phyloP scores from a whole-genome alignment of 2,888 invertebrate genomes.

The Cryptops parisi region DNA sequence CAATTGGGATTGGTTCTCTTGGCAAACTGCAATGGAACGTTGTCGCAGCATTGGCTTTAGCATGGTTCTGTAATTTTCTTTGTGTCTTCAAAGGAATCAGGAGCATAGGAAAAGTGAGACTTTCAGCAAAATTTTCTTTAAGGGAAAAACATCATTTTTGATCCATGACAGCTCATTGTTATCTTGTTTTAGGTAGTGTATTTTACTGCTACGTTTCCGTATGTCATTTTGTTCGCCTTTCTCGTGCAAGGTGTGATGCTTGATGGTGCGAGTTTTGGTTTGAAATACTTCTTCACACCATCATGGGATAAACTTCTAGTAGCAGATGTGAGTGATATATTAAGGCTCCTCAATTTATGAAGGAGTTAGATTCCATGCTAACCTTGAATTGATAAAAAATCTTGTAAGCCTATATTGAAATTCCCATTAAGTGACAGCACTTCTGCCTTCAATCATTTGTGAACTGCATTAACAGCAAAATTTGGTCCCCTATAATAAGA shows the following conservation, averaged over 20 bases:
- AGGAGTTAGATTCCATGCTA: too few species aligned
- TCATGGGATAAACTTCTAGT: conserved; percentile 25
- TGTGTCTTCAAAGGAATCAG: conserved; percentile 28
- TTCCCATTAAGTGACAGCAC: too few species aligned
- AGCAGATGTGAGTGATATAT: too few species aligned
- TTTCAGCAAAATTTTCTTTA: too few species aligned
- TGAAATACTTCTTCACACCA: conserved; percentile 26
- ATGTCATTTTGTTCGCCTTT: conserved; percentile 24
- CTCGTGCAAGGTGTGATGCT: conserved; percentile 24
- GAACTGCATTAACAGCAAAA: too few species aligned
- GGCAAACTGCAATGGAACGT: conserved; percentile 26
- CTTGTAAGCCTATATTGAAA: too few species aligned
- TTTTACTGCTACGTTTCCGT: conserved; percentile 28
- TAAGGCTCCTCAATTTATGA: too few species aligned
- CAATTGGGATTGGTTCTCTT: conserved; percentile 22
- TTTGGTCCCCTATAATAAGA: too few species aligned
- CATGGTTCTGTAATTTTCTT: conserved; percentile 27
- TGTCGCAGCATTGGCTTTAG: conserved; percentile 24
- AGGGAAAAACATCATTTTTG: too few species aligned
- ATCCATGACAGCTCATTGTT: too few species aligned
- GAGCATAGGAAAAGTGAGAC: conserved; percentile 28
- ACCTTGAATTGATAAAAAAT: too few species aligned
- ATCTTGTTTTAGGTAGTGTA: conserved; percentile 26
- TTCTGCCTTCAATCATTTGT: too few species aligned
- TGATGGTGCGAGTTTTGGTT: conserved; percentile 25